A percentile compares a stretch with the other conserved stretches of the same genome.
Evolutionary conservation across 2,113 vertebrate species (phyloP).

Genomic region (Pygoscelis adeliae): DNA sequence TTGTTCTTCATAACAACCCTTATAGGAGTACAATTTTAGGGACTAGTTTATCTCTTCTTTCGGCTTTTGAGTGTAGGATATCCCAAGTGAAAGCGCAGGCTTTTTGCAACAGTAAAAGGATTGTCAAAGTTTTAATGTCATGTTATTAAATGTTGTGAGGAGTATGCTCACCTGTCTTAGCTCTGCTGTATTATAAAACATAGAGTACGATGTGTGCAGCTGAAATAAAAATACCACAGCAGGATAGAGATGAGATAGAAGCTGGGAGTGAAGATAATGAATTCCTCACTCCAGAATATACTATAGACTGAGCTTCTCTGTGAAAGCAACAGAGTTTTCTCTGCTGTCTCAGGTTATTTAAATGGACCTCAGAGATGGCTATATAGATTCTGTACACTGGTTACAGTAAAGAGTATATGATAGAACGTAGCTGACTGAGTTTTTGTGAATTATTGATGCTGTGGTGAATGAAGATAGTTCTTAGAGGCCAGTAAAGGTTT

Average conservation of each 20-base stretch:
- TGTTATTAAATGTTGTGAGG: neutral
- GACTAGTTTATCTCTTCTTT: neutral
- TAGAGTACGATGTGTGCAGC: neutral
- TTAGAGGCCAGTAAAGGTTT: neutral
- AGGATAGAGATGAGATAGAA: neutral
- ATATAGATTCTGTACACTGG: neutral
- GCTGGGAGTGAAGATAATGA: neutral
- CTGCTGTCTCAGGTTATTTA: neutral
- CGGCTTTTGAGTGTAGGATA: neutral
- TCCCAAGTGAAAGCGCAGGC: neutral
- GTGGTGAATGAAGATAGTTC: neutral
- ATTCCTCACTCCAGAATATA: neutral
- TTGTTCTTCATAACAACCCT: neutral
- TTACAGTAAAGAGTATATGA: neutral
- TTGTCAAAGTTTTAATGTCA: neutral
- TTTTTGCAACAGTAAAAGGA: neutral
- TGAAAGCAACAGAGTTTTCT: neutral
- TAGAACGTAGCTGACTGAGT: neutral
- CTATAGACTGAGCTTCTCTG: neutral
- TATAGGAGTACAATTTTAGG: neutral
- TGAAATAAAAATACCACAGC: neutral
- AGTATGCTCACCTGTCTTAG: neutral
- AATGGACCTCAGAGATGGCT: neutral
- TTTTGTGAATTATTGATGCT: conserved; percentile 49
- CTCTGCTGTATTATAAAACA: neutral